Percentiles rank a stretch among this genome's conserved stretches.
Conservation (phyloP, 2,888 invertebrate species). For the Tiliacea citrago region DNA sequence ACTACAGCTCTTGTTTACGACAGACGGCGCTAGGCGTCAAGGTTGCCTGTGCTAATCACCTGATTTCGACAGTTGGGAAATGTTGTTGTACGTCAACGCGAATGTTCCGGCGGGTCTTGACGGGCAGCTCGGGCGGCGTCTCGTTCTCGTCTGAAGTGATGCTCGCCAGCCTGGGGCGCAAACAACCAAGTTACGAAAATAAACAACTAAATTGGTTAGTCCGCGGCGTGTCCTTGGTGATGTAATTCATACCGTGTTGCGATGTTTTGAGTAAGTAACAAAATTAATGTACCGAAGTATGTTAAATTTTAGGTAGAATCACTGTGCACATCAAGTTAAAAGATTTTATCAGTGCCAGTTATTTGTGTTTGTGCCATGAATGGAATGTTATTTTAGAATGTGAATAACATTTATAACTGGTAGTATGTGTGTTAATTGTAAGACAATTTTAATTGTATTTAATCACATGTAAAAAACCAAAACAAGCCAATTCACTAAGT, state of each 20-base stretch:
- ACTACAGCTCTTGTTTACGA: conserved; percentile 8
- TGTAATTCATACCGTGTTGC: conserved; percentile 48
- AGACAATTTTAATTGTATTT: conserved; percentile 28
- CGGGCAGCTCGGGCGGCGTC: conserved; percentile 92
- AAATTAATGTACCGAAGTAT: conserved; percentile 56
- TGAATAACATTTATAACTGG: conserved; percentile 22
- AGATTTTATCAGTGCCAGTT: conserved; percentile 51
- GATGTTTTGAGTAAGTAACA: conserved; percentile 51
- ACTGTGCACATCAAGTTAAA: conserved; percentile 24
- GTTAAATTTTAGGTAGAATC: conserved; percentile 39
- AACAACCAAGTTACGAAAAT: conserved; percentile 60
- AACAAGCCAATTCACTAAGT: conserved; percentile 41
- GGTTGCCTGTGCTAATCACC: conserved; percentile 70
- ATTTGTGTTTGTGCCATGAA: conserved; percentile 33
- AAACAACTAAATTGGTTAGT: conserved; percentile 46
- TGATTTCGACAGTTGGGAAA: conserved; percentile 86
- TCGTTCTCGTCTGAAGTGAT: conserved; percentile 87
- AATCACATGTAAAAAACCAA: conserved; percentile 34
- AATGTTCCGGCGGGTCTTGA: conserved; percentile 88
- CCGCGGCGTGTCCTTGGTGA: conserved; percentile 51
- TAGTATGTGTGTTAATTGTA: conserved; percentile 20
- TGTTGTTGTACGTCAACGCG: conserved; percentile 88
- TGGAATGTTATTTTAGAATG: conserved; percentile 25
- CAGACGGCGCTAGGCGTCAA: conserved; percentile 32
- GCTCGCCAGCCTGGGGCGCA: conserved; percentile 80